These are phyloP conservation scores for Euzophera pinguis DNA, from an alignment of 2,888 invertebrate genomes.

Conservation along the genomic window DNA sequence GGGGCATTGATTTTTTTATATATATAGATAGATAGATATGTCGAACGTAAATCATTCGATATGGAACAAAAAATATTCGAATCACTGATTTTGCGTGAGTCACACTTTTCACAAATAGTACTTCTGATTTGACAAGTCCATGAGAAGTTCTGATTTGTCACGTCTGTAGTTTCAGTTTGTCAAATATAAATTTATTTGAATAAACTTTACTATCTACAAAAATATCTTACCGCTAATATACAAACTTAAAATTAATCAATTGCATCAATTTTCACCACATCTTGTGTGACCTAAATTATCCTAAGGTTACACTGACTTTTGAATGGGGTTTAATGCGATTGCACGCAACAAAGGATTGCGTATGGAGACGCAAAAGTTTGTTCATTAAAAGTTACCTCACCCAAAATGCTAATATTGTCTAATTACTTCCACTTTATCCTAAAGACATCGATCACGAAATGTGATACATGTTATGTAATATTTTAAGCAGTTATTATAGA, in stretches of 20 bases:
- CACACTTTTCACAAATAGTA: too few species aligned
- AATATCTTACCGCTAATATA: too few species aligned
- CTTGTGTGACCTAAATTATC: background rate
- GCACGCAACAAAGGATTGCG: slow-evolving; percentile 12
- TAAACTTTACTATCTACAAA: too few species aligned
- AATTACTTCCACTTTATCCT: slow-evolving; percentile 67
- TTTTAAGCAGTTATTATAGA: slow-evolving; percentile 50
- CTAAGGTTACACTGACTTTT: slow-evolving; percentile 13
- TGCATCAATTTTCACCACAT: background rate
- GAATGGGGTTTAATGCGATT: slow-evolving; percentile 4
- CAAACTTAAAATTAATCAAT: background rate
- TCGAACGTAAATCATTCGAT: too few species aligned
- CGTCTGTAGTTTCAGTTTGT: too few species aligned
- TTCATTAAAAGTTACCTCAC: slow-evolving; percentile 46
- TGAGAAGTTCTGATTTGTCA: too few species aligned
- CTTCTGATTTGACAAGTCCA: too few species aligned
- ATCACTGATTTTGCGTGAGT: too few species aligned
- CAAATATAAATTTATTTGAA: too few species aligned
- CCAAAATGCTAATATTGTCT: slow-evolving; percentile 67
- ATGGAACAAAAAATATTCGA: too few species aligned
- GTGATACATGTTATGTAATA: slow-evolving; percentile 55
- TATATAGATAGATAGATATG: too few species aligned
- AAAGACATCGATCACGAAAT: slow-evolving; percentile 69
- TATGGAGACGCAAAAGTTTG: slow-evolving; percentile 8
- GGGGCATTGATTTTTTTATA: too few species aligned